Percentiles rank a stretch among this genome's conserved stretches.
Evolutionary conservation across 2,797 vertebrate genomes (phyloP).

Genomic region (Decapterus maruadsi): DNA sequence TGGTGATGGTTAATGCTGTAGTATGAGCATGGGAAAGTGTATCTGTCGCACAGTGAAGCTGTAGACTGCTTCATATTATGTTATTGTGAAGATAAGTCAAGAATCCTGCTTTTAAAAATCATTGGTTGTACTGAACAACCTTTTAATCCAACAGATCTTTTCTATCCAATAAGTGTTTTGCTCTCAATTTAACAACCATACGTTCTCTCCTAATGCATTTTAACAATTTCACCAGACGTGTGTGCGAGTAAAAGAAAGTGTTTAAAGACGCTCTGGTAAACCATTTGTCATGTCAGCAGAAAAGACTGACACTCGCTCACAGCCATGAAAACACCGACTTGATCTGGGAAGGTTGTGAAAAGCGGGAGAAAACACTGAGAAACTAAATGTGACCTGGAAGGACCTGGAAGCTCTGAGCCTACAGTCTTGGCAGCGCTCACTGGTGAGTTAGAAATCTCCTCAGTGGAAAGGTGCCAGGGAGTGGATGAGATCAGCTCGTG

Average conservation of each 20-base stretch:
- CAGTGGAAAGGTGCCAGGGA: conserved; percentile 23
- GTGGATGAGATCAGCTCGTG: conserved; percentile 18
- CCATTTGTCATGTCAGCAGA: not conserved
- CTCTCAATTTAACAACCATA: conserved; percentile 27
- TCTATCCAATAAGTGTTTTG: conserved; percentile 23
- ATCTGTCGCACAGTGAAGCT: not conserved
- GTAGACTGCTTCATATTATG: not conserved
- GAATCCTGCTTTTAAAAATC: not conserved
- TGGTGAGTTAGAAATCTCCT: conserved; percentile 34
- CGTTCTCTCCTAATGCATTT: conserved; percentile 13
- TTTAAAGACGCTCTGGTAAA: too few species aligned
- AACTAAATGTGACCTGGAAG: conserved; percentile 11
- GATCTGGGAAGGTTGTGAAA: not conserved
- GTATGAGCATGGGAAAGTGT: conserved; percentile 18
- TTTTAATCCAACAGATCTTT: conserved; percentile 6
- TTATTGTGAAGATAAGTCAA: conserved; percentile 14
- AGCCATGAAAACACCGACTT: not conserved
- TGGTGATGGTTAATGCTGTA: conserved; percentile 33
- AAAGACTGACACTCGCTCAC: not conserved
- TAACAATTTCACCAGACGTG: conserved; percentile 16
- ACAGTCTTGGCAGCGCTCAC: conserved; percentile 13
- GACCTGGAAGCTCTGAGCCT: conserved; percentile 15
- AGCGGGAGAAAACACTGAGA: not conserved
- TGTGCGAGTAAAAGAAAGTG: not conserved
- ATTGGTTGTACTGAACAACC: not conserved